A percentile compares a stretch with the other conserved stretches of the same genome.
Evolutionary conservation across 1,140 invertebrate species (phyloP).

Genomic region (Drosophila elegans): DNA sequence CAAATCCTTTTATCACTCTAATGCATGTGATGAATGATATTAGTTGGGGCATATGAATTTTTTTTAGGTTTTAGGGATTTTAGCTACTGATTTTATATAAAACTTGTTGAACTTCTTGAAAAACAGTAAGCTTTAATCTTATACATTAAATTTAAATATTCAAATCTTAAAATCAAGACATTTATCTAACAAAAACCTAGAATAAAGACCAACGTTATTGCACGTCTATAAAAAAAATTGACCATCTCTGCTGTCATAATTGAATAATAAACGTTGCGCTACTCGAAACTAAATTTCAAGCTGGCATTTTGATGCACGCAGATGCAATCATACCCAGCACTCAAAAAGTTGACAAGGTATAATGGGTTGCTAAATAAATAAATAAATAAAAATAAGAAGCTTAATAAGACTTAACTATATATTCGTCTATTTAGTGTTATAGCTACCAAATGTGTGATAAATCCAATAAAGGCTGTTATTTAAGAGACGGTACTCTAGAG

Average conservation of each 20-base stretch:
- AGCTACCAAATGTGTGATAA: no score
- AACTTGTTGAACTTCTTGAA: not conserved
- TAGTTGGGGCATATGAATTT: constrained; percentile 1
- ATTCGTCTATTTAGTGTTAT: no score
- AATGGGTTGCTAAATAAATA: not conserved
- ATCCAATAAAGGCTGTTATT: not conserved
- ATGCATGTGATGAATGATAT: constrained; percentile 5
- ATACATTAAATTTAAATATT: no score
- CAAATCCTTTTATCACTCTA: constrained; percentile 1
- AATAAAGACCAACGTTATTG: constrained; percentile 2
- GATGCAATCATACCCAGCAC: constrained; percentile 27
- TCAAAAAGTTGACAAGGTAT: not conserved
- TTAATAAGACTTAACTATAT: no score
- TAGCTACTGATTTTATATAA: no score
- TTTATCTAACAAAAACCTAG: constrained; percentile 4
- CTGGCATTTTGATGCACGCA: constrained; percentile 49
- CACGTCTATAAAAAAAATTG: not conserved
- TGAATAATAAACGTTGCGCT: constrained; percentile 61
- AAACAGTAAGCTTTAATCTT: no score
- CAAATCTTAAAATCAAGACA: no score
- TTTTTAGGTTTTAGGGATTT: not conserved
- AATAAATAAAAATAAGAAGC: no score
- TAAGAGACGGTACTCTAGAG: not conserved
- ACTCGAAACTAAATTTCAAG: constrained; percentile 54
- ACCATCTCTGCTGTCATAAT: constrained; percentile 44